A percentile compares a stretch with the other conserved stretches of the same genome.
These are phyloP conservation scores for Anableps anableps DNA, from an alignment of 2,797 vertebrate species.

Conservation along the genomic window DNA sequence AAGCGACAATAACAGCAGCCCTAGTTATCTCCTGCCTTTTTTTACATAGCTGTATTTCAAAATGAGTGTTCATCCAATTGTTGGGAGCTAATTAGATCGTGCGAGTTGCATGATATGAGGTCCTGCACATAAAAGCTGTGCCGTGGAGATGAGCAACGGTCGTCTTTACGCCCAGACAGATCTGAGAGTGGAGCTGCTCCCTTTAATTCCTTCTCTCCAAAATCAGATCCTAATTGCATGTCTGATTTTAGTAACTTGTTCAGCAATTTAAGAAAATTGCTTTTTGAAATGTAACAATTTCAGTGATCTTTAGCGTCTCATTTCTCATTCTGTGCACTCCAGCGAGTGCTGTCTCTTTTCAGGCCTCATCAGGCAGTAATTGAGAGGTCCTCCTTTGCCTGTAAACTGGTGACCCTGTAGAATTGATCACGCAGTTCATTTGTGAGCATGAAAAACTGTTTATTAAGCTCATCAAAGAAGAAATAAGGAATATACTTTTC, in stretches of 20 bases:
- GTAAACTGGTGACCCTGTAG: slow-evolving; percentile 66
- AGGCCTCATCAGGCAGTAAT: slow-evolving; percentile 73
- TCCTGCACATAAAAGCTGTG: slow-evolving; percentile 75
- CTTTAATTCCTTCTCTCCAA: slow-evolving; percentile 73
- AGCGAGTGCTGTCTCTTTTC: slow-evolving; percentile 58
- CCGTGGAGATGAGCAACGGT: slow-evolving; percentile 71
- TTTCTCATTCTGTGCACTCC: slow-evolving; percentile 67
- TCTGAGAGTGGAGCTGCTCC: slow-evolving; percentile 74
- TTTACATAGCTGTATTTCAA: slow-evolving; percentile 61
- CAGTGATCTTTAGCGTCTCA: slow-evolving; percentile 69
- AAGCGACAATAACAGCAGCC: slow-evolving; percentile 74
- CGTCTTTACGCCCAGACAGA: slow-evolving; percentile 69
- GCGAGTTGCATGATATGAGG: slow-evolving; percentile 77
- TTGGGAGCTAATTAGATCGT: slow-evolving; percentile 81
- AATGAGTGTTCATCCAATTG: slow-evolving; percentile 68
- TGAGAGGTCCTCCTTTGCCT: slow-evolving; percentile 61
- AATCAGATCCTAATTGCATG: slow-evolving; percentile 81
- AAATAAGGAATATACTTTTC: slow-evolving; percentile 13
- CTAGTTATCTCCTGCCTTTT: slow-evolving; percentile 68
- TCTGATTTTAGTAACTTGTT: slow-evolving; percentile 80
- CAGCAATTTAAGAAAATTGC: slow-evolving; percentile 78
- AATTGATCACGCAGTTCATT: slow-evolving; percentile 53
- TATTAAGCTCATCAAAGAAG: slow-evolving; percentile 27
- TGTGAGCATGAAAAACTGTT: slow-evolving; percentile 37
- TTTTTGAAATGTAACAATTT: slow-evolving; percentile 80